Evolutionary conservation across 2,888 invertebrate genomes (phyloP).

Genomic region (Lochmaea capreae): DNA sequence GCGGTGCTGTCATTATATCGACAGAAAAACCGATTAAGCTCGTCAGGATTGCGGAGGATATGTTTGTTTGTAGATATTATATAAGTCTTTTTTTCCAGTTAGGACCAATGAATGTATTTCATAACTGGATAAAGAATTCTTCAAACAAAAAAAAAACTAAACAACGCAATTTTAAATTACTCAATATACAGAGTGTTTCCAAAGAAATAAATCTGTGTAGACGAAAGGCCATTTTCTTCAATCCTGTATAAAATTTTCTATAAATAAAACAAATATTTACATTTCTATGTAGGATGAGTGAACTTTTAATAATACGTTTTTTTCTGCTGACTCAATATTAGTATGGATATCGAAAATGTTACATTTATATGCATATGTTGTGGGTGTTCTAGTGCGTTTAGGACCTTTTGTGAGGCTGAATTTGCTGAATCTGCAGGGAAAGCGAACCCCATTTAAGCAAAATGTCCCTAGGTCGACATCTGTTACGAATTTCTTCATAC

Average conservation of each 20-base stretch:
- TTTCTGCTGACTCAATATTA: constrained; percentile 20
- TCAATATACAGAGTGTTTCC: no score
- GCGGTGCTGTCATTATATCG: constrained; percentile 1
- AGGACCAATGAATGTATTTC: neutral
- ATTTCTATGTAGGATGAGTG: no score
- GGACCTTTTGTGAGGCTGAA: constrained; percentile 54
- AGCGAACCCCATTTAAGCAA: constrained; percentile 51
- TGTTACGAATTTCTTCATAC: constrained; percentile 50
- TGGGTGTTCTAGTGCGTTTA: constrained; percentile 53
- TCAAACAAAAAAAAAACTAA: no score
- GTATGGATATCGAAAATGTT: constrained; percentile 17
- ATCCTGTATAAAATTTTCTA: no score
- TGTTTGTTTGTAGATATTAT: neutral
- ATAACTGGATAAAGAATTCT: neutral
- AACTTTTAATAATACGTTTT: neutral
- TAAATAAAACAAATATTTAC: no score
- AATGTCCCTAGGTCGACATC: constrained; percentile 57
- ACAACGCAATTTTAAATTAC: no score
- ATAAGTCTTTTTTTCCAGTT: neutral
- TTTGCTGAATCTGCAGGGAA: constrained; percentile 57
- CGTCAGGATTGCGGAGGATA: neutral
- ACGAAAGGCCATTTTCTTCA: no score
- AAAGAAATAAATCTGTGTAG: no score
- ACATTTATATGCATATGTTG: constrained; percentile 60
- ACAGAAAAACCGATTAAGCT: neutral